Percentiles rank a stretch among this genome's conserved stretches.
These are phyloP conservation scores for Athalia rosae DNA, from an alignment of 2,888 invertebrate species.

Conservation along the genomic window DNA sequence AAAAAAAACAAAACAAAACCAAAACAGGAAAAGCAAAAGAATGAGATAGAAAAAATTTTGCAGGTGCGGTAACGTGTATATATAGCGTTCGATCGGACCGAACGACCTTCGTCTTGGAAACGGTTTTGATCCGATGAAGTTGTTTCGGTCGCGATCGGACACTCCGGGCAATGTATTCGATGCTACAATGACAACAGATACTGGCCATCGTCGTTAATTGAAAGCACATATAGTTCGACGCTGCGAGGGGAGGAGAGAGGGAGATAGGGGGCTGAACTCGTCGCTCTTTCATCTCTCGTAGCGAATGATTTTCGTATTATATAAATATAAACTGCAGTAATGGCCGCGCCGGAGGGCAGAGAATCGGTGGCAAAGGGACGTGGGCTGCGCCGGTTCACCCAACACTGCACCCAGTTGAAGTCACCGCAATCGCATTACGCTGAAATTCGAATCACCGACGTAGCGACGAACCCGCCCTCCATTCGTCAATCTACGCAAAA, in stretches of 20 bases:
- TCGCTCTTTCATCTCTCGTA: conserved; percentile 37
- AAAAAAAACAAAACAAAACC: too few relatives aligned
- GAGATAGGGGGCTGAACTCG: neutral
- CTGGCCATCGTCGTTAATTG: neutral
- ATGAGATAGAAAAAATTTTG: too few relatives aligned
- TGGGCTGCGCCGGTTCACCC: conserved; percentile 11
- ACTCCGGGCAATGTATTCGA: neutral
- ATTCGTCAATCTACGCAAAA: conserved; percentile 10
- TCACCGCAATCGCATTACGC: conserved; percentile 34
- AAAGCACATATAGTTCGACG: neutral
- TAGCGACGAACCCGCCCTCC: neutral
- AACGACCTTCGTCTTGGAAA: neutral
- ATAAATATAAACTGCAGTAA: neutral
- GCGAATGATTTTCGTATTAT: conserved; percentile 5
- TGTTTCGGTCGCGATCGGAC: neutral
- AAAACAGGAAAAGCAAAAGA: too few relatives aligned
- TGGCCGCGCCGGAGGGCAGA: conserved; percentile 33
- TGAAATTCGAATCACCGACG: conserved; percentile 35
- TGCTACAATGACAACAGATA: neutral
- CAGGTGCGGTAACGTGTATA: too few relatives aligned
- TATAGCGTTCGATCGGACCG: too few relatives aligned
- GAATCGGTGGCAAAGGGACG: conserved; percentile 18
- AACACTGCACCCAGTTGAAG: neutral
- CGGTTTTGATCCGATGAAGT: neutral
- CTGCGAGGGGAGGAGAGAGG: neutral